Conservation (phyloP, 2,113 vertebrate genomes). For the Rhinichthys klamathensis region DNA sequence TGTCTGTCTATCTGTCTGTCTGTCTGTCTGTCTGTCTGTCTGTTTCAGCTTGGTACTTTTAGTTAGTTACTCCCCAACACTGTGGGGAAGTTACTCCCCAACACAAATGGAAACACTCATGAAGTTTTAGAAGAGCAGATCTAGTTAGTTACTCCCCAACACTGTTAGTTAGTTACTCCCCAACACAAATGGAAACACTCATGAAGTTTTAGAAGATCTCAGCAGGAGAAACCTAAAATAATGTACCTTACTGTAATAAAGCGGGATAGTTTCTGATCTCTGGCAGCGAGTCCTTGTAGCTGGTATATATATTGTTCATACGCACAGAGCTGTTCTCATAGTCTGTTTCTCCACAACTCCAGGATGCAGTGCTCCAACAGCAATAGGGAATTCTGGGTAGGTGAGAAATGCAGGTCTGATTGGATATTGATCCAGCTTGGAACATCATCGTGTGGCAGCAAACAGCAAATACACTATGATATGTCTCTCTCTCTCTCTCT, state of each 20-base stretch:
- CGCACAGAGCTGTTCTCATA: constrained; percentile 10
- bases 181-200: constrained; percentile 8
- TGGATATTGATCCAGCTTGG: constrained; percentile 60
- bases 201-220: constrained; percentile 2
- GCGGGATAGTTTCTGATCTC: constrained; percentile 4
- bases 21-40: neutral
- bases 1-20: no score
- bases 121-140: neutral
- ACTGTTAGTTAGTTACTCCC: no score
- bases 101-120: neutral
- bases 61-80: neutral
- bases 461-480: constrained; percentile 33
- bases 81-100: neutral
- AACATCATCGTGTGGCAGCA: constrained; percentile 50
- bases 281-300: neutral
- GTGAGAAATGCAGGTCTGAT: constrained; percentile 59
- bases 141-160: neutral
- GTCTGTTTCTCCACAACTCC: constrained; percentile 14
- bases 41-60: no score
- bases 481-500: neutral
- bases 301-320: constrained; percentile 18
- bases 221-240: neutral
- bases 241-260: constrained; percentile 6
- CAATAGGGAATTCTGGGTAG: constrained; percentile 43
- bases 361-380: constrained; percentile 4